Conservation (phyloP, 1,140 invertebrate genomes). For the Nasonia vitripennis region DNA sequence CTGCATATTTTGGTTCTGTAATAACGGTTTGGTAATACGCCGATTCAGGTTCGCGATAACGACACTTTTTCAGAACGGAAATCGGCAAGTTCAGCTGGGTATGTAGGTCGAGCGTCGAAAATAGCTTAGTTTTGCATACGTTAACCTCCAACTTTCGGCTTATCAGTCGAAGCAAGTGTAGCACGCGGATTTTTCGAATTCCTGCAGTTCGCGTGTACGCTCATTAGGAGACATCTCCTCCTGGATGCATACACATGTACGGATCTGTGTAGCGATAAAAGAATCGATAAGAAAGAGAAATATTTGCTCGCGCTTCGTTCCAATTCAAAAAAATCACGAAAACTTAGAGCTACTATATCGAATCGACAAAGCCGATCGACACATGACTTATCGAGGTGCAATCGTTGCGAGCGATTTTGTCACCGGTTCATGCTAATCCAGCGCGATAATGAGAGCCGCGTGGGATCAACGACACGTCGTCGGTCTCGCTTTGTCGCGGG, state of each 20-base stretch:
- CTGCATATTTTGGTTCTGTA: neutral
- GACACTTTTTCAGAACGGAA: too few species aligned
- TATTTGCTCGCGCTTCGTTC: neutral
- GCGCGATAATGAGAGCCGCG: neutral
- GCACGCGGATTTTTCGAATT: neutral
- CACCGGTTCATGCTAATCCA: neutral
- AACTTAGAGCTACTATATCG: neutral
- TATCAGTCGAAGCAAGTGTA: neutral
- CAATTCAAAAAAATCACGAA: too few species aligned
- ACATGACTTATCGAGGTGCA: neutral
- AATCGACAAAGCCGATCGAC: neutral
- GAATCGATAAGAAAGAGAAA: constrained; percentile 11
- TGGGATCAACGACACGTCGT: constrained; percentile 25
- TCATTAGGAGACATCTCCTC: neutral
- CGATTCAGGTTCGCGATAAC: neutral
- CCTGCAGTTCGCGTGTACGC: neutral
- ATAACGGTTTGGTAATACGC: neutral
- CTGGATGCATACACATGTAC: neutral
- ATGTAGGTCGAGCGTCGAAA: neutral
- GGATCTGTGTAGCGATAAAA: constrained; percentile 2
- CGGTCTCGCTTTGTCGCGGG: neutral
- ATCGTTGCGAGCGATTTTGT: neutral
- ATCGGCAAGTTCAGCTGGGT: neutral
- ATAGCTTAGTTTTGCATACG: neutral
- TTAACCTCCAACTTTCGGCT: neutral